phyloP scores from a whole-genome alignment of 2,113 vertebrate species.

The Callorhinus ursinus region DNA sequence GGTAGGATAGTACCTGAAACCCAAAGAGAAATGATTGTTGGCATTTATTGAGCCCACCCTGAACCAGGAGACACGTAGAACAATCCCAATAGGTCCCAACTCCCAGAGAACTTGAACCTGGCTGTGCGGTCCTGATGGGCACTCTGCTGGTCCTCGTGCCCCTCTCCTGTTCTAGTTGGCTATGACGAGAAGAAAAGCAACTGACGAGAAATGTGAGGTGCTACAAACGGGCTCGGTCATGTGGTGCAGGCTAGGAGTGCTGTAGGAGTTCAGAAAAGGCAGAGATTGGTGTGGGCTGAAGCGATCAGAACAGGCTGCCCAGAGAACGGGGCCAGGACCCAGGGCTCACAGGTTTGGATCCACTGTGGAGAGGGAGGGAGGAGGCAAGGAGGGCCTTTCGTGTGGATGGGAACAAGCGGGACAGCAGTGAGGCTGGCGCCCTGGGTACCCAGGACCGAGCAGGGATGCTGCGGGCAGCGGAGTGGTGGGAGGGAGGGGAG shows the following conservation, averaged over 20 bases:
- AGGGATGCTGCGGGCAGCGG: not conserved
- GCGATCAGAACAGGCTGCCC: constrained; percentile 4
- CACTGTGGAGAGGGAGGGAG: not conserved
- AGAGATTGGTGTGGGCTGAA: constrained; percentile 26
- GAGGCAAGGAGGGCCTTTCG: not conserved
- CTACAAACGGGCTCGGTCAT: not conserved
- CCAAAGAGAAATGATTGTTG: not conserved
- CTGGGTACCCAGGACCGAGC: not conserved
- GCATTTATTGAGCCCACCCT: not conserved
- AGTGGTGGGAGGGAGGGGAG: not conserved
- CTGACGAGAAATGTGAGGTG: not conserved
- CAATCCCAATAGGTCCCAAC: not conserved
- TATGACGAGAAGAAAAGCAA: not conserved
- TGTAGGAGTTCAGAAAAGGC: constrained; percentile 53
- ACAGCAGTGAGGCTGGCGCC: not conserved
- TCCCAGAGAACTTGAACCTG: not conserved
- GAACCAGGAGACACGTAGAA: not conserved
- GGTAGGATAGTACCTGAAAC: not conserved
- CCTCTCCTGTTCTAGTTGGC: not conserved
- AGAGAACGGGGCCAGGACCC: not conserved
- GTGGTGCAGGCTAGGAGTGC: not conserved
- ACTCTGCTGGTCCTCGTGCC: not conserved
- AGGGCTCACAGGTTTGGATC: not conserved
- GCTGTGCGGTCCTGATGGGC: not conserved
- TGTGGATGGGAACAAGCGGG: not conserved